Evolutionary conservation across 2,797 vertebrate species (phyloP).

Genomic region (Coregonus suidteri): DNA sequence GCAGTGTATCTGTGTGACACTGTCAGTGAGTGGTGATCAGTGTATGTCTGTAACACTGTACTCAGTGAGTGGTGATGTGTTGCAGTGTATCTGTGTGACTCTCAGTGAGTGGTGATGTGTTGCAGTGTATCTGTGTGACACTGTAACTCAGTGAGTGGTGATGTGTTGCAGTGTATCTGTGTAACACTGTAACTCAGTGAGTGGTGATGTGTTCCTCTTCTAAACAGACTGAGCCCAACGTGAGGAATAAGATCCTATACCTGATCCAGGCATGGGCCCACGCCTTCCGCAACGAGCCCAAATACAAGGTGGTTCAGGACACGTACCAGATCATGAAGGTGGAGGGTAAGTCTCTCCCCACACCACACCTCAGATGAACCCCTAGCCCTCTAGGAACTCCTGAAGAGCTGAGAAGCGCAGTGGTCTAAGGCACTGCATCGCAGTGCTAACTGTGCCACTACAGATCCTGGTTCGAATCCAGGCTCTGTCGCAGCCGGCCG

Average conservation of each 20-base stretch:
- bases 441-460: no score
- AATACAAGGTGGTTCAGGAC: constrained; percentile 98
- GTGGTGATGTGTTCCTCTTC: constrained; percentile 43
- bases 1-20: no score
- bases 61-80: not conserved
- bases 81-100: no score
- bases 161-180: not conserved
- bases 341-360: constrained; percentile 81
- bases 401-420: not conserved
- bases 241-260: constrained; percentile 94
- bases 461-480: no score
- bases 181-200: not conserved
- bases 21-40: no score
- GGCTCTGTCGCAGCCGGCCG: no score
- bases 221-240: constrained; percentile 92
- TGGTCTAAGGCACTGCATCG: no score
- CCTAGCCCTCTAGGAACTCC: not conserved
- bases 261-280: constrained; percentile 98
- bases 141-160: no score
- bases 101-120: no score
- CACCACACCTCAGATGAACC: not conserved
- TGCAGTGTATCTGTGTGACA: no score
- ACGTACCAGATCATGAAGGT: constrained; percentile 99
- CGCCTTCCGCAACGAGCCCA: constrained; percentile 96
- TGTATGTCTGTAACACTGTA: no score